Evolutionary conservation across 1,140 invertebrate genomes (phyloP).

Genomic region (Penaeus chinensis): DNA sequence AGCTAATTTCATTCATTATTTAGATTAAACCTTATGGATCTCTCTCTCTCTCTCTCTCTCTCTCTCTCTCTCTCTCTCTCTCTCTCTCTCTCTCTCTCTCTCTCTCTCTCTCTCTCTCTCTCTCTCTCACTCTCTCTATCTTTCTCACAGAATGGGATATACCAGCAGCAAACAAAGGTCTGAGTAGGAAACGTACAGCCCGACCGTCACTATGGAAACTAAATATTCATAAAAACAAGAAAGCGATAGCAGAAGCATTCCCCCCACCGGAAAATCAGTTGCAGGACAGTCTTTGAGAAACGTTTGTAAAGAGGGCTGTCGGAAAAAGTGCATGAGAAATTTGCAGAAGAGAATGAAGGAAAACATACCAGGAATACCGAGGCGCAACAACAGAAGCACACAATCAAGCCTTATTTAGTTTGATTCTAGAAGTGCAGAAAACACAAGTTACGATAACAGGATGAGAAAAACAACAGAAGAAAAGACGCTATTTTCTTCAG

Average conservation of each 20-base stretch:
- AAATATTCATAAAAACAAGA: slow-evolving; percentile 29
- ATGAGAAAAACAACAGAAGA: background rate
- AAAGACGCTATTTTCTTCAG: slow-evolving; percentile 24
- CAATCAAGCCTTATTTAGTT: slow-evolving; percentile 15
- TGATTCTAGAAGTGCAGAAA: slow-evolving; percentile 18
- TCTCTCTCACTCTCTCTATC: too few relatives aligned
- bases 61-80: too few relatives aligned
- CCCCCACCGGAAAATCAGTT: slow-evolving; percentile 12
- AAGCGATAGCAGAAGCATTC: slow-evolving; percentile 21
- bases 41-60: too few relatives aligned
- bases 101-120: too few relatives aligned
- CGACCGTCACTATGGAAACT: slow-evolving; percentile 14
- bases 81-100: too few relatives aligned
- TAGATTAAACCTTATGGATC: too few relatives aligned
- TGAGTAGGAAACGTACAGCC: slow-evolving; percentile 17
- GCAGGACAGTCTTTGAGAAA: slow-evolving; percentile 23
- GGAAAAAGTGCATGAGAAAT: slow-evolving; percentile 28
- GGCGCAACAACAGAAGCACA: slow-evolving; percentile 22
- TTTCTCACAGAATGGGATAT: slow-evolving; percentile 9
- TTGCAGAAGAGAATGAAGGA: slow-evolving; percentile 26
- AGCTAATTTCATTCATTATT: too few relatives aligned
- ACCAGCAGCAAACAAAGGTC: background rate
- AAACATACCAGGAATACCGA: slow-evolving; percentile 30
- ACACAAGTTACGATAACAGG: background rate
- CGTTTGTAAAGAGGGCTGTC: slow-evolving; percentile 19